A percentile compares a stretch with the other conserved stretches of the same genome.
Conservation (phyloP, 2,888 invertebrate species). For the Papilio gigon region DNA sequence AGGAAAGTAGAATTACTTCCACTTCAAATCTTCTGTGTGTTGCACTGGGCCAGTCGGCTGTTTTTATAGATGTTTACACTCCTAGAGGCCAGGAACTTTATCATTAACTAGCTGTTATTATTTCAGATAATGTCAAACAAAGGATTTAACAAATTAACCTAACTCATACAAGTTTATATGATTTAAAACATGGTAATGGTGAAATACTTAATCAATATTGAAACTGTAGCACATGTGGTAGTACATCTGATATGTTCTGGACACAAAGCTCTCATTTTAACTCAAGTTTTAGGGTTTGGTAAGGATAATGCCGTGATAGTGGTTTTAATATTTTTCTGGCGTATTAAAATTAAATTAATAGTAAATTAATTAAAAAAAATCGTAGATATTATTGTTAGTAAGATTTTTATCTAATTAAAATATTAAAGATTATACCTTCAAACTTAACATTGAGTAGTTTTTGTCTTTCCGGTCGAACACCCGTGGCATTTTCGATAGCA, state of each 20-base stretch:
- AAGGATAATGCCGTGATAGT: background rate
- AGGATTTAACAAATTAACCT: background rate
- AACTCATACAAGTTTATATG: background rate
- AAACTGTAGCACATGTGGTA: background rate
- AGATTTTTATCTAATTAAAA: background rate
- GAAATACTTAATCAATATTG: background rate
- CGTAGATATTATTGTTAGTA: background rate
- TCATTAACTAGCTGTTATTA: too few species aligned
- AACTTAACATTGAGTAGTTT: slow-evolving; percentile 95
- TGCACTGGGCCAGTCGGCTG: too few species aligned
- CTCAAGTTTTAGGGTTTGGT: background rate
- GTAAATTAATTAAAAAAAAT: background rate
- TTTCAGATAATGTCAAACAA: too few species aligned
- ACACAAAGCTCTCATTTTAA: background rate
- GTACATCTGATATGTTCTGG: background rate
- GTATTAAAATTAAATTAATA: background rate
- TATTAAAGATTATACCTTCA: slow-evolving; percentile 86
- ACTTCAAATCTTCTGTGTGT: too few species aligned
- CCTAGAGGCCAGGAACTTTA: too few species aligned
- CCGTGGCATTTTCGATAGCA: slow-evolving; percentile 92
- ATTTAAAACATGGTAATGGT: background rate
- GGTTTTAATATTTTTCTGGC: background rate
- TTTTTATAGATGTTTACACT: too few species aligned
- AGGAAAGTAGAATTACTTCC: too few species aligned
- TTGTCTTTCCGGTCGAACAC: slow-evolving; percentile 95